Evolutionary conservation across 2,888 invertebrate species (phyloP).

Genomic region (Agrotis exclamationis): DNA sequence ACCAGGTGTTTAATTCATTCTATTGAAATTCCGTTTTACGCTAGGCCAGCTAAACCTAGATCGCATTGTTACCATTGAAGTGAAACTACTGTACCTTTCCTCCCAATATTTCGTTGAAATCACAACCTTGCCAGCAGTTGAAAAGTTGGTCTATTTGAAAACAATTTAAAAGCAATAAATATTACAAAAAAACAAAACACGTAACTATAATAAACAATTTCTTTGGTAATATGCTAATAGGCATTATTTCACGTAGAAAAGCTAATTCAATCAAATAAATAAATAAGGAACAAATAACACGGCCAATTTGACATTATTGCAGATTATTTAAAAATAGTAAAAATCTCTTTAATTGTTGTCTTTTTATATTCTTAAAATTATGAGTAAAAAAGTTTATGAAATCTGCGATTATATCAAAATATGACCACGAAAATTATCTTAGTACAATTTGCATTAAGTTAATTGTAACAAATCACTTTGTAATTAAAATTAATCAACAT

Average conservation of each 20-base stretch:
- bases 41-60: too few species aligned
- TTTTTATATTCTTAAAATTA: conserved; percentile 47
- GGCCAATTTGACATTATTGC: conserved; percentile 46
- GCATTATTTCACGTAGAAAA: conserved; percentile 34
- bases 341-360: conserved; percentile 39
- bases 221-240: conserved; percentile 59
- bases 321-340: conserved; percentile 19
- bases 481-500: conserved; percentile 51
- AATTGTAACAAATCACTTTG: conserved; percentile 34
- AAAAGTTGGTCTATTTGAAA: conserved; percentile 14
- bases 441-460: conserved; percentile 25
- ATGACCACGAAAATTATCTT: conserved; percentile 18
- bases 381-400: conserved; percentile 22
- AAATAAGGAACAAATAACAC: conserved; percentile 39
- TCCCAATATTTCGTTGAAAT: neutral
- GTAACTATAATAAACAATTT: conserved; percentile 50
- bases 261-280: conserved; percentile 35
- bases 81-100: too few species aligned
- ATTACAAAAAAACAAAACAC: conserved; percentile 47
- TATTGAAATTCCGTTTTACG: too few species aligned
- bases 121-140: conserved; percentile 36
- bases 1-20: too few species aligned
- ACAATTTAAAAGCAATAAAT: conserved; percentile 45
- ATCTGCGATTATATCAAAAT: conserved; percentile 57
- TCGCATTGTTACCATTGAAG: too few species aligned